A percentile compares a stretch with the other conserved stretches of the same genome.
Evolutionary conservation across 2,797 vertebrate species (phyloP).

Genomic region (Sebastes itinus): DNA sequence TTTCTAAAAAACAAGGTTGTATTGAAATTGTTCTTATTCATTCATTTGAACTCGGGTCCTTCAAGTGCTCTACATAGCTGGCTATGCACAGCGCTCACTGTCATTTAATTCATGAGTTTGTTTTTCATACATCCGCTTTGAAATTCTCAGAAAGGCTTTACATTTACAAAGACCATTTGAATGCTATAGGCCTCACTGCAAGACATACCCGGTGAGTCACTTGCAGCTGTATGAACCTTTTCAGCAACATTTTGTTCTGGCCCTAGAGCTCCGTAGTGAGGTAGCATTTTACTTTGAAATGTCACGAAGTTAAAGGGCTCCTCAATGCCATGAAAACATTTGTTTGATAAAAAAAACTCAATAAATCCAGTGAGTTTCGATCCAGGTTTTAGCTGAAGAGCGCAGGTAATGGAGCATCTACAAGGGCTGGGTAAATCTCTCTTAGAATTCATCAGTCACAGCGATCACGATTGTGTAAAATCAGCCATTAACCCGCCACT

Average conservation of each 20-base stretch:
- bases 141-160: conserved; percentile 16
- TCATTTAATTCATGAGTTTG: background rate
- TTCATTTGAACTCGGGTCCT: conserved; percentile 19
- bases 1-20: conserved; percentile 17
- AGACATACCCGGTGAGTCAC: background rate
- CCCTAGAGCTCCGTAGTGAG: conserved; percentile 32
- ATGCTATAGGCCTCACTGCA: conserved; percentile 12
- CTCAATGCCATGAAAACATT: conserved; percentile 35
- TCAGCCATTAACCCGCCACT: background rate
- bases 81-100: conserved; percentile 62
- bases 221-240: background rate
- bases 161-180: conserved; percentile 31
- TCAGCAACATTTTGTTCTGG: conserved; percentile 11
- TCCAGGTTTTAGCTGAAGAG: conserved; percentile 7
- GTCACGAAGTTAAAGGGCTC: conserved; percentile 64
- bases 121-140: conserved; percentile 6
- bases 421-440: conserved; percentile 46
- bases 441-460: conserved; percentile 14
- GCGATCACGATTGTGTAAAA: background rate
- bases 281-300: conserved; percentile 44
- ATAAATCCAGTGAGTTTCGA: background rate
- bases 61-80: conserved; percentile 53
- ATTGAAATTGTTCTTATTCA: conserved; percentile 9
- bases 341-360: background rate
- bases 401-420: conserved; percentile 16